Evolutionary conservation across 2,888 invertebrate species (phyloP).

Genomic region (Plebejus anna): DNA sequence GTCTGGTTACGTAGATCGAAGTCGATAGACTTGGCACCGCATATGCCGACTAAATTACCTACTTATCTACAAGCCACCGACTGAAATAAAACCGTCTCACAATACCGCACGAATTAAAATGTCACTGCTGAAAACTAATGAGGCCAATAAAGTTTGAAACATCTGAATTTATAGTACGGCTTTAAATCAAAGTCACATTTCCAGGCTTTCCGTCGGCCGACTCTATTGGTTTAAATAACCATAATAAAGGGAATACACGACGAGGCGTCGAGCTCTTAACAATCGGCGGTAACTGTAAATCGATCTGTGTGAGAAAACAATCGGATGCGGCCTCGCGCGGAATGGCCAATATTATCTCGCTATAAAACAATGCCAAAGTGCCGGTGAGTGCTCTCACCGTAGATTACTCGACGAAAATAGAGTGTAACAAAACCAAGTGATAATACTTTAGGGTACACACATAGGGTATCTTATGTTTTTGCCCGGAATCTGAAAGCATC

Average conservation of each 20-base stretch:
- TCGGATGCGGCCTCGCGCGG: slow-evolving; percentile 45
- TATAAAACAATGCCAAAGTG: slow-evolving; percentile 53
- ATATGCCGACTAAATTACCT: not conserved
- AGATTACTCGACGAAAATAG: not conserved
- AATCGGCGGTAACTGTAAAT: slow-evolving; percentile 53
- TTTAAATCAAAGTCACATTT: slow-evolving; percentile 8
- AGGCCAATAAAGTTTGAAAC: not conserved
- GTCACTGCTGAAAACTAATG: not conserved
- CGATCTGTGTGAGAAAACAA: slow-evolving; percentile 63
- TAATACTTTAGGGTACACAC: too few relatives aligned
- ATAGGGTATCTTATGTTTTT: too few relatives aligned
- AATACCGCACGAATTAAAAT: not conserved
- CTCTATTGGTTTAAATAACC: slow-evolving; percentile 12
- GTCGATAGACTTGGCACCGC: not conserved
- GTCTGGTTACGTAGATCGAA: not conserved
- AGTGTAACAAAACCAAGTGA: too few relatives aligned
- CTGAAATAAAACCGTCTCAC: not conserved
- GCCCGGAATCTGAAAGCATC: too few relatives aligned
- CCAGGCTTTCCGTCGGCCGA: not conserved
- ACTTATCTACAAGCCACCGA: not conserved
- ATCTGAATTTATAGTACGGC: not conserved
- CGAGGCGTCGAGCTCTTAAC: slow-evolving; percentile 36
- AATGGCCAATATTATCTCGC: slow-evolving; percentile 57
- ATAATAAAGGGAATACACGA: slow-evolving; percentile 29
- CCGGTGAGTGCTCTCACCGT: slow-evolving; percentile 16